Conservation (phyloP, 1,140 invertebrate genomes). For the Panagrolaimus sp. region DNA sequence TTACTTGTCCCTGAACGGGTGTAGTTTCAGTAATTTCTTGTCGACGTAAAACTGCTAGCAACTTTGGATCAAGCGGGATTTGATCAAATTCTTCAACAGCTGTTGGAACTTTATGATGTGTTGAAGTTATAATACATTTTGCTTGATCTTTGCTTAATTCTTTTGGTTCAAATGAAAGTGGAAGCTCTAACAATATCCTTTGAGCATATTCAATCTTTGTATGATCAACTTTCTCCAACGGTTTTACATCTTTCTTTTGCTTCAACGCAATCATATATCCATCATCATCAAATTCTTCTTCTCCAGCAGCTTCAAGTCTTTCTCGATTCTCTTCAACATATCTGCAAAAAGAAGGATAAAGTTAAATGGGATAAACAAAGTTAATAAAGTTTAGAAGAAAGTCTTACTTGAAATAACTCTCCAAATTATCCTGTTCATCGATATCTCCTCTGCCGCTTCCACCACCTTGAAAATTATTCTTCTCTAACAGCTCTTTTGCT, state of each 20-base stretch:
- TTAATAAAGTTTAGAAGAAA: not conserved
- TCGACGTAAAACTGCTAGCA: not conserved
- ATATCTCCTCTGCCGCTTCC: conserved; percentile 4
- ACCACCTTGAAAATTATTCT: conserved; percentile 1
- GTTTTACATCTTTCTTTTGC: not conserved
- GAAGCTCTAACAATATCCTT: conserved; percentile 1
- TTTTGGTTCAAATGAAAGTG: conserved; percentile 15
- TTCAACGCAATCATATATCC: not conserved
- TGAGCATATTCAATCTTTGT: conserved; percentile 11
- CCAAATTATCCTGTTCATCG: not conserved
- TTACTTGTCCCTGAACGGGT: not conserved
- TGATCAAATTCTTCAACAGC: conserved; percentile 3
- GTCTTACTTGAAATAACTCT: conserved; percentile 4
- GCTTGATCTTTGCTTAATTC: not conserved
- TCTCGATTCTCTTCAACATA: conserved; percentile 14
- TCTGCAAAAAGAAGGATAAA: not conserved
- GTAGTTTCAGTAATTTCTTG: conserved; percentile 5
- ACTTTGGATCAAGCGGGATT: not conserved
- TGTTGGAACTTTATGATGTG: not conserved
- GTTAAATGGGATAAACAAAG: too few species aligned
- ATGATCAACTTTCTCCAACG: not conserved
- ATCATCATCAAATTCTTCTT: not conserved
- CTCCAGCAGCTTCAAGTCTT: not conserved
- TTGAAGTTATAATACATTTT: not conserved
- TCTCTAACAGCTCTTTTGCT: not conserved